Percentiles rank a stretch among this genome's conserved stretches.
Conservation (phyloP, 2,113 vertebrate species). For the Petromus typicus region DNA sequence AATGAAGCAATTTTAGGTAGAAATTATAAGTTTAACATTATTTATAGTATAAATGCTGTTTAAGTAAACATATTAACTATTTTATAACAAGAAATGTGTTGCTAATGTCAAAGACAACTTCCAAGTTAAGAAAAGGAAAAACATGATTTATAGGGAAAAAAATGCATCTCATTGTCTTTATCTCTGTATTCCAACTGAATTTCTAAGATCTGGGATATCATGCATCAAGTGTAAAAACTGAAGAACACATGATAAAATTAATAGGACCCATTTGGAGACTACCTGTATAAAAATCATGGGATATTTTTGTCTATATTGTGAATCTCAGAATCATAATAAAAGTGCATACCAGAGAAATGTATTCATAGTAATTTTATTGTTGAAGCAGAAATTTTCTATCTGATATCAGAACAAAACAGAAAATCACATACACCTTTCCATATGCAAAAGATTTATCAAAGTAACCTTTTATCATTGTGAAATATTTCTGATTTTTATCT, state of each 20-base stretch:
- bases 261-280: not conserved
- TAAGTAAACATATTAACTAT: not conserved
- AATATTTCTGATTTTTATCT: not conserved
- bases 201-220: not conserved
- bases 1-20: not conserved
- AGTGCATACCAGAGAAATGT: not conserved
- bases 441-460: constrained; percentile 17
- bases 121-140: constrained; percentile 18
- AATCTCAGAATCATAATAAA: not conserved
- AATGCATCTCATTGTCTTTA: not conserved
- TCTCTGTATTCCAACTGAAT: not conserved
- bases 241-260: constrained; percentile 9
- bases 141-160: not conserved
- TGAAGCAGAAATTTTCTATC: not conserved
- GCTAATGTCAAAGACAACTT: not conserved
- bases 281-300: not conserved
- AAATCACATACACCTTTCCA: not conserved
- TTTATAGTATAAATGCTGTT: not conserved
- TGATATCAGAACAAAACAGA: not conserved
- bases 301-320: not conserved
- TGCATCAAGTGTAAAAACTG: not conserved
- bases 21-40: not conserved
- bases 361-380: constrained; percentile 33
- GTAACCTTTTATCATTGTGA: constrained; percentile 6
- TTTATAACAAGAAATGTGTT: not conserved